A percentile compares a stretch with the other conserved stretches of the same genome.
These are phyloP conservation scores for Tychaedon coryphoeus DNA, from an alignment of 2,113 vertebrate species.

Conservation along the genomic window DNA sequence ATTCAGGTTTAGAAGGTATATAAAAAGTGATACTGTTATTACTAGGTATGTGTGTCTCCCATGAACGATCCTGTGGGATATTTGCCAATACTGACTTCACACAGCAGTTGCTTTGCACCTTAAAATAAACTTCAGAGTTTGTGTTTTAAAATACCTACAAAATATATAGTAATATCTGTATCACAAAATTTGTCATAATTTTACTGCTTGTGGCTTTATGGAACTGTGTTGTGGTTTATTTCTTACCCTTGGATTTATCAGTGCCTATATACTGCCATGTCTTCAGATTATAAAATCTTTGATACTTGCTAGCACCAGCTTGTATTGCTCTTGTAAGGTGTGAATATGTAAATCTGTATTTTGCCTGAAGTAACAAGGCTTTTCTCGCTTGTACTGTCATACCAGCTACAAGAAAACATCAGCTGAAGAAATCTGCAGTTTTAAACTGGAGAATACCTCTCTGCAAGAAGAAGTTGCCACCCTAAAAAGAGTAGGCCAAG, in stretches of 20 bases:
- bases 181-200: fast-evolving
- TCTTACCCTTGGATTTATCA: background rate
- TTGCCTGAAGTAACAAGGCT: background rate
- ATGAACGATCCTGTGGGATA: background rate
- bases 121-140: background rate
- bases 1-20: background rate
- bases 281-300: background rate
- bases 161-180: background rate
- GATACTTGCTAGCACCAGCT: background rate
- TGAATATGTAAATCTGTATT: background rate
- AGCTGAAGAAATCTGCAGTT: slow-evolving; percentile 57
- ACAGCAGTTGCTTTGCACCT: background rate
- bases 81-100: background rate
- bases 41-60: background rate
- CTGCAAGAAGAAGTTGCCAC: slow-evolving; percentile 71
- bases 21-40: background rate
- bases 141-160: background rate
- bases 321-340: background rate
- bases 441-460: slow-evolving; percentile 54
- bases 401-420: slow-evolving; percentile 71
- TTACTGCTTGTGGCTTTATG: background rate
- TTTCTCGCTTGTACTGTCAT: background rate
- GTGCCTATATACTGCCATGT: background rate
- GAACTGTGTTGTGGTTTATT: background rate
- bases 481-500: slow-evolving; percentile 62